These are phyloP conservation scores for Trimorus sp. DNA, from an alignment of 2,888 invertebrate genomes.

Conservation along the genomic window DNA sequence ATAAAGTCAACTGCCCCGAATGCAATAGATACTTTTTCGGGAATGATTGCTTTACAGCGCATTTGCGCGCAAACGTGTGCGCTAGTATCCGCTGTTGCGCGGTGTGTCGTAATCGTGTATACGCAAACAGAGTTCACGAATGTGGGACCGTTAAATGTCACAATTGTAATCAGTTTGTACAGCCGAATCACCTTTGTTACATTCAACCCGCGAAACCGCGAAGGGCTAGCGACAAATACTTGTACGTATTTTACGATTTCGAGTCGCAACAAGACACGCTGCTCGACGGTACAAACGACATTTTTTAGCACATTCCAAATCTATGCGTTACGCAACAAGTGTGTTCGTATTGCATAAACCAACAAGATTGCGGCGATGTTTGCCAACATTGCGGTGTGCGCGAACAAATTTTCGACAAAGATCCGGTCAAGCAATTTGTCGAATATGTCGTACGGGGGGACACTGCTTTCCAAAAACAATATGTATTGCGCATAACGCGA, in stretches of 20 bases:
- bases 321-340: not conserved
- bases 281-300: not conserved
- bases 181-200: not conserved
- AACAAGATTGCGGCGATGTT: not conserved
- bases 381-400: not conserved
- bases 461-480: slow-evolving; percentile 24
- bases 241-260: not conserved
- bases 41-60: too few species aligned
- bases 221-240: not conserved
- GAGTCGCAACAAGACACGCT: not conserved
- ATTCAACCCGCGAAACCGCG: not conserved
- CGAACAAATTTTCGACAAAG: not conserved
- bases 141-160: not conserved
- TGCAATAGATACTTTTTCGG: too few species aligned
- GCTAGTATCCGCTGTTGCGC: too few species aligned
- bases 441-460: slow-evolving; percentile 19
- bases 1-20: too few species aligned
- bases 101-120: too few species aligned
- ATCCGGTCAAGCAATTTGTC: not conserved
- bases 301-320: not conserved
- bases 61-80: too few species aligned
- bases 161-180: not conserved
- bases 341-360: not conserved
- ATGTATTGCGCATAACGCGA: slow-evolving; percentile 45
- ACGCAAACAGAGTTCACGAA: not conserved